A percentile compares a stretch with the other conserved stretches of the same genome.
phyloP scores from a whole-genome alignment of 2,113 vertebrate genomes.

The Brachirus orientalis region DNA sequence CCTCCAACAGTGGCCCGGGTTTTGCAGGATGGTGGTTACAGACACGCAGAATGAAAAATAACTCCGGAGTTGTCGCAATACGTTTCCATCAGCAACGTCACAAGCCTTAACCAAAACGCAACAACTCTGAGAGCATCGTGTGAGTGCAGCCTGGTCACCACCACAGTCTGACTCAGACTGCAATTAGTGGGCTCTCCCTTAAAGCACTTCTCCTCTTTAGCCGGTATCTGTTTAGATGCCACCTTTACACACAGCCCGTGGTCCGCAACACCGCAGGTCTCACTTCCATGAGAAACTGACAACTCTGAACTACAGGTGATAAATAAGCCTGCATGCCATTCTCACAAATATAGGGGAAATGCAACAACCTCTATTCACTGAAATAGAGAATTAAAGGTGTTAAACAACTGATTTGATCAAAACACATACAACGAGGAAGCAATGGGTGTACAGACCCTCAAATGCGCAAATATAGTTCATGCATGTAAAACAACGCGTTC shows the following conservation, averaged over 20 bases:
- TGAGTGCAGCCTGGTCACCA: slow-evolving; percentile 40
- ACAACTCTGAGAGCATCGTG: slow-evolving; percentile 34
- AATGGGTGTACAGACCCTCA: neutral
- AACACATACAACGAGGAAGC: too few species aligned
- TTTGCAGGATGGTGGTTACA: too few species aligned
- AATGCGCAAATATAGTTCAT: slow-evolving; percentile 12
- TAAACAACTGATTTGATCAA: too few species aligned
- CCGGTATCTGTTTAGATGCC: slow-evolving; percentile 43
- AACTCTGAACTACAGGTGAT: slow-evolving; percentile 14
- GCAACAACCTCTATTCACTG: neutral
- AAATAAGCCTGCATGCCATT: neutral
- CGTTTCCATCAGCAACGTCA: slow-evolving; percentile 10
- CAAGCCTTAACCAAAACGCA: slow-evolving; percentile 21
- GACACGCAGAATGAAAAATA: slow-evolving; percentile 1
- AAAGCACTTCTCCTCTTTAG: slow-evolving; percentile 35
- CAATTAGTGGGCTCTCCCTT: slow-evolving; percentile 50
- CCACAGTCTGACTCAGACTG: slow-evolving; percentile 69
- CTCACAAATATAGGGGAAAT: neutral
- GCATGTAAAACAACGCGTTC: neutral
- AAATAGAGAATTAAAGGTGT: too few species aligned
- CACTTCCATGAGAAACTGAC: neutral
- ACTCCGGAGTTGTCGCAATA: slow-evolving; percentile 25
- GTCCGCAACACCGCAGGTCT: slow-evolving; percentile 16
- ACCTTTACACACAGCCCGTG: slow-evolving; percentile 42
- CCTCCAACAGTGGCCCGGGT: too few species aligned